These are phyloP conservation scores for Melipona beecheii DNA, from an alignment of 2,888 invertebrate species.

Conservation along the genomic window DNA sequence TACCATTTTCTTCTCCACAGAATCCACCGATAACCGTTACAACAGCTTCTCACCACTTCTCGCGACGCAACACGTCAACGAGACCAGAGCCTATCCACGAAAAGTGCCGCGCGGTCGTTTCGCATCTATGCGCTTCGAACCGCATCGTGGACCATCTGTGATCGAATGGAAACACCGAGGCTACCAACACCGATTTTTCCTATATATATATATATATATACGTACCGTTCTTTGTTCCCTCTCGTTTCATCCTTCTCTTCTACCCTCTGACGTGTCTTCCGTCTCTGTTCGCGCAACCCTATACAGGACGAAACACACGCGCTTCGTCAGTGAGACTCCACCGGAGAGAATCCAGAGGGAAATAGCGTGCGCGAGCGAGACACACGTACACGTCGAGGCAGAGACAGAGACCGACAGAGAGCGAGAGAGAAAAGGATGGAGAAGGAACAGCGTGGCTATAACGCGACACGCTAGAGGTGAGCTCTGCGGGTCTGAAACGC, in stretches of 20 bases:
- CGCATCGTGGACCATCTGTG: background rate
- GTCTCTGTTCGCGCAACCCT: background rate
- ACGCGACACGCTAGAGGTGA: constrained; percentile 59
- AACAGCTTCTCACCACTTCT: background rate
- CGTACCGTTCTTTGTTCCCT: background rate
- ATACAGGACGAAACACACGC: background rate
- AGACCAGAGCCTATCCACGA: background rate
- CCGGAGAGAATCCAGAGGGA: constrained; percentile 30
- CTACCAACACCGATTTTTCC: background rate
- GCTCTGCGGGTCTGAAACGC: constrained; percentile 76
- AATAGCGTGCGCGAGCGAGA: constrained; percentile 1
- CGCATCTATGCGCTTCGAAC: background rate
- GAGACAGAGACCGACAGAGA: background rate
- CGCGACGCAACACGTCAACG: constrained; percentile 12
- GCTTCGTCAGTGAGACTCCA: constrained; percentile 2
- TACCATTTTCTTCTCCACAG: no score
- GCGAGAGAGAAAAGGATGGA: background rate
- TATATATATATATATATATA: background rate
- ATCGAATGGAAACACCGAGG: background rate
- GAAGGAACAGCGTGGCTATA: constrained; percentile 46
- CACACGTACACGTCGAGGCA: background rate
- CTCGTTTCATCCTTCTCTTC: background rate
- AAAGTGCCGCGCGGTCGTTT: background rate
- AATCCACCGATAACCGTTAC: background rate
- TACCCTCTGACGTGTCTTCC: background rate